These are phyloP conservation scores for Heliconius sara DNA, from an alignment of 2,888 invertebrate genomes.

Conservation along the genomic window DNA sequence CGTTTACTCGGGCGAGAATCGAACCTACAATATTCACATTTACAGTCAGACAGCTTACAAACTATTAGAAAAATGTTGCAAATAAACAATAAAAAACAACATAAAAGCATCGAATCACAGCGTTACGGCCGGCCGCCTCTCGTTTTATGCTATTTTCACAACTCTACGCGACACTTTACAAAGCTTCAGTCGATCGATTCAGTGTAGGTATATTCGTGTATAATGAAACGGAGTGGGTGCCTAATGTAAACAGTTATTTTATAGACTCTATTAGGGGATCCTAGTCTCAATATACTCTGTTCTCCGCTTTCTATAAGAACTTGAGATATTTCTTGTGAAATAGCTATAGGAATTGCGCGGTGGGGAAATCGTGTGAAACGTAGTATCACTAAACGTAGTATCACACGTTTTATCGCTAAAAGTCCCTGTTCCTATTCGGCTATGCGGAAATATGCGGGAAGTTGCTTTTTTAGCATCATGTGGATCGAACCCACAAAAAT, in stretches of 20 bases:
- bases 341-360: too few relatives aligned
- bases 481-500: too few relatives aligned
- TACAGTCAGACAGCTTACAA: background rate
- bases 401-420: too few relatives aligned
- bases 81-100: background rate
- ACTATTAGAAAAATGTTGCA: background rate
- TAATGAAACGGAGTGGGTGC: background rate
- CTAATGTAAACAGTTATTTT: background rate
- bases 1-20: background rate
- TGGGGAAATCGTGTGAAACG: too few relatives aligned
- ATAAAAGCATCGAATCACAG: slow-evolving; percentile 17
- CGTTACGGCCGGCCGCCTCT: slow-evolving; percentile 3
- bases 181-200: slow-evolving; percentile 8
- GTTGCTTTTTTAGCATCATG: too few relatives aligned
- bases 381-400: too few relatives aligned
- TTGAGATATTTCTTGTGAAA: too few relatives aligned
- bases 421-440: too few relatives aligned
- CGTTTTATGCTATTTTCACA: slow-evolving; percentile 23
- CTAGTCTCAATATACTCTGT: too few relatives aligned
- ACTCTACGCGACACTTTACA: slow-evolving; percentile 22
- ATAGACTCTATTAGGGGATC: too few relatives aligned
- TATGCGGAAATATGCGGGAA: too few relatives aligned
- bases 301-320: too few relatives aligned
- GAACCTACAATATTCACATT: background rate
- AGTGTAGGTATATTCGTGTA: background rate